A percentile compares a stretch with the other conserved stretches of the same genome.
Evolutionary conservation across 1,140 invertebrate species (phyloP).

Genomic region (Lethocerus indicus): DNA sequence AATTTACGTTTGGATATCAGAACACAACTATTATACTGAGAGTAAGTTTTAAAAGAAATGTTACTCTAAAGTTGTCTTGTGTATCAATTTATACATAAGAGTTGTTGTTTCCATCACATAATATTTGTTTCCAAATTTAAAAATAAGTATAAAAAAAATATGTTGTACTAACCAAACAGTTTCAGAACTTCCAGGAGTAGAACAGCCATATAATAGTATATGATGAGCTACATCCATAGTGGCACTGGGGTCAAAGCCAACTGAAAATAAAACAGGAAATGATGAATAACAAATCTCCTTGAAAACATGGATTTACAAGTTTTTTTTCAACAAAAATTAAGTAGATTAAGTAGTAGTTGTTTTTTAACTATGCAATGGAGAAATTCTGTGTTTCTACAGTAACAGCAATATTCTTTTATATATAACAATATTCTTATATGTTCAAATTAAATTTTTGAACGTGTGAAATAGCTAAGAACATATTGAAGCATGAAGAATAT

Average conservation of each 20-base stretch:
- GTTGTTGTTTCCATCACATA: not conserved
- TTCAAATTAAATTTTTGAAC: not conserved
- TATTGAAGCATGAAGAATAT: slow-evolving; percentile 1
- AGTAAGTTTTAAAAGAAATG: not conserved
- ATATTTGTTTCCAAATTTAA: not conserved
- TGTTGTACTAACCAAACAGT: slow-evolving; percentile 49
- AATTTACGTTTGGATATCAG: not conserved
- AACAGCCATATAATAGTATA: slow-evolving; percentile 90
- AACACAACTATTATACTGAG: not conserved
- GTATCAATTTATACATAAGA: not conserved
- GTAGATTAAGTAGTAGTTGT: not conserved
- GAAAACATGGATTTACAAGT: not conserved
- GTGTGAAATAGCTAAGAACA: not conserved
- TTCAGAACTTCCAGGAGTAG: slow-evolving; percentile 57
- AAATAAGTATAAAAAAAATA: slow-evolving; percentile 5
- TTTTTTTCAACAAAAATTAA: not conserved
- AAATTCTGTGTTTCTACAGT: not conserved
- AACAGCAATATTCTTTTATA: not conserved
- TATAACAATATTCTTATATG: not conserved
- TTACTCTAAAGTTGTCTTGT: not conserved
- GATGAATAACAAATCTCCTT: not conserved
- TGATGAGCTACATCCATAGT: slow-evolving; percentile 85
- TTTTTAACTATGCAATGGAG: not conserved
- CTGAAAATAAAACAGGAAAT: slow-evolving; percentile 31
- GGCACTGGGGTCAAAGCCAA: slow-evolving; percentile 86